A percentile compares a stretch with the other conserved stretches of the same genome.
Evolutionary conservation across 1,140 invertebrate genomes (phyloP).

Genomic region (Forficula auricularia): DNA sequence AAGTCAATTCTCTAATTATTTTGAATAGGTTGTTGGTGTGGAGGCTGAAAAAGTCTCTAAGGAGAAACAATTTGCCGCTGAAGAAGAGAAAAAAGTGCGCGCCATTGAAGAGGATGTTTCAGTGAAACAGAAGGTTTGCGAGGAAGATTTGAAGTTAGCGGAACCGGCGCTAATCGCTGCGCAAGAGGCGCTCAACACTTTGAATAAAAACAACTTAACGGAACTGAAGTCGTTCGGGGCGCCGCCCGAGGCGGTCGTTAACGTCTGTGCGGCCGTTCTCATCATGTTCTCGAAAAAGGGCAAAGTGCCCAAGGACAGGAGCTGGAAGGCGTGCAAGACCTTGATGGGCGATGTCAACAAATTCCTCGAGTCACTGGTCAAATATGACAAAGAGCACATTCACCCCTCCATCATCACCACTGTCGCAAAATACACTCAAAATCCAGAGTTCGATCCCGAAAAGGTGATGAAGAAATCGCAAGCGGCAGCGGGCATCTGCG

Average conservation of each 20-base stretch:
- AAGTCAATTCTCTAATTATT: too few species aligned
- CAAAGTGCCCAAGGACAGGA: conserved; percentile 79
- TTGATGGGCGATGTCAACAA: conserved; percentile 72
- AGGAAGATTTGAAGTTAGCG: conserved; percentile 74
- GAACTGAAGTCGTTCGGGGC: conserved; percentile 86
- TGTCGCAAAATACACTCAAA: conserved; percentile 31
- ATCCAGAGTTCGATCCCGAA: conserved; percentile 67
- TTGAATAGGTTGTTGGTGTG: conserved; percentile 47
- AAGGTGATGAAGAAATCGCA: conserved; percentile 69
- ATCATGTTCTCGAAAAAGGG: conserved; percentile 69
- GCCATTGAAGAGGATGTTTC: conserved; percentile 74
- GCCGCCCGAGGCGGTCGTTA: conserved; percentile 63
- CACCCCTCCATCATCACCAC: conserved; percentile 70
- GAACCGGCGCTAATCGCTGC: conserved; percentile 79
- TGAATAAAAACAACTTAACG: conserved; percentile 86
- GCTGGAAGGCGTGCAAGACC: conserved; percentile 79
- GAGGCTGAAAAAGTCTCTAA: conserved; percentile 79
- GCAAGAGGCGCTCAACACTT: conserved; percentile 74
- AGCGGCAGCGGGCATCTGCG: conserved; percentile 72
- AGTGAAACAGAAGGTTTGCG: conserved; percentile 69
- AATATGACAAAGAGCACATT: conserved; percentile 91
- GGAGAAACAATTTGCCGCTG: conserved; percentile 61
- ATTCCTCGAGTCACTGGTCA: conserved; percentile 68
- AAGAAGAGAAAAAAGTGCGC: conserved; percentile 79
- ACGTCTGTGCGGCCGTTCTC: conserved; percentile 71